Percentiles rank a stretch among this genome's conserved stretches.
These are phyloP conservation scores for Microcebus lehilahytsara DNA, from an alignment of 2,113 vertebrate genomes.

Conservation along the genomic window DNA sequence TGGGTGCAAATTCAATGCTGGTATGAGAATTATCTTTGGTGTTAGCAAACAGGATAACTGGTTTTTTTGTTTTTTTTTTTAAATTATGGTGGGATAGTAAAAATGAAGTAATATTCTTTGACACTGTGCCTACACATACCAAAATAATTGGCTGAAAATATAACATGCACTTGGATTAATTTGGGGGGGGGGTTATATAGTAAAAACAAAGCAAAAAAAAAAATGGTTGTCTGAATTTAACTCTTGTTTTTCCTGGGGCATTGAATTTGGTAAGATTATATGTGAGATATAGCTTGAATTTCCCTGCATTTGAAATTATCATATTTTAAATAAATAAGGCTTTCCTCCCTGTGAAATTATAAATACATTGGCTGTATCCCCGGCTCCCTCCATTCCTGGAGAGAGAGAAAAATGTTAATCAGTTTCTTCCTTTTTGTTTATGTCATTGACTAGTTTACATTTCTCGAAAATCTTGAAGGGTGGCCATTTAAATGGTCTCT, in stretches of 20 bases:
- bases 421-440: slow-evolving; percentile 67
- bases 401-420: slow-evolving; percentile 57
- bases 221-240: not conserved
- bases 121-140: slow-evolving; percentile 43
- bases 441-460: slow-evolving; percentile 59
- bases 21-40: slow-evolving; percentile 88
- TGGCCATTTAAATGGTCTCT: slow-evolving; percentile 43
- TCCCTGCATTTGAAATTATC: slow-evolving; percentile 82
- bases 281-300: slow-evolving; percentile 71
- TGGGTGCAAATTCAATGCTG: slow-evolving; percentile 86
- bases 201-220: slow-evolving; percentile 39
- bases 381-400: slow-evolving; percentile 44
- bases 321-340: slow-evolving; percentile 83
- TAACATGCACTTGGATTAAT: not conserved
- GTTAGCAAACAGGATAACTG: slow-evolving; percentile 82
- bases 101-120: slow-evolving; percentile 74
- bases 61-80: not conserved
- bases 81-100: slow-evolving; percentile 74
- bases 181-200: not conserved
- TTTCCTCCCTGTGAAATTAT: slow-evolving; percentile 77
- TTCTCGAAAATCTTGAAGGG: slow-evolving; percentile 56
- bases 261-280: slow-evolving; percentile 44
- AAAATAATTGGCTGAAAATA: slow-evolving; percentile 40
- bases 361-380: slow-evolving; percentile 65
- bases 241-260: slow-evolving; percentile 37